Conservation (phyloP, 2,113 vertebrate species). For the Chauna torquata region DNA sequence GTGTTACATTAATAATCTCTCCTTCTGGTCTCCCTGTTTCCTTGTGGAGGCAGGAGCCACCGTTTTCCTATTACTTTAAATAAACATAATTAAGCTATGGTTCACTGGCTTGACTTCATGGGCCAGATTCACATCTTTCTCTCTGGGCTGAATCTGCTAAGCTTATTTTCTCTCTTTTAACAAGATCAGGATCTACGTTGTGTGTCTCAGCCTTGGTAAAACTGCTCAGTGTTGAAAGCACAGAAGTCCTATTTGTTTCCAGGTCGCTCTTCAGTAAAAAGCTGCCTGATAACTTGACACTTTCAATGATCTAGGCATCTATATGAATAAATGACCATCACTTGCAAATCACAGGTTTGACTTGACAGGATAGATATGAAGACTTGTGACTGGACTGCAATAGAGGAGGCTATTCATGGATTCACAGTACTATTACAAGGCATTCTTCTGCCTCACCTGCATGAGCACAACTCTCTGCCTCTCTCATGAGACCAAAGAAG, state of each 20-base stretch:
- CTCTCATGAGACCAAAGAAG: not conserved
- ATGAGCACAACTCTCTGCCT: too few species aligned
- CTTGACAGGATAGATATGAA: not conserved
- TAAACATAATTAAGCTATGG: not conserved
- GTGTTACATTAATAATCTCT: constrained; percentile 14
- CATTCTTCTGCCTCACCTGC: not conserved
- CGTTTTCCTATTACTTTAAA: constrained; percentile 11
- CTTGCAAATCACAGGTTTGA: not conserved
- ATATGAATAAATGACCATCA: not conserved
- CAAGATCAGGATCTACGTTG: not conserved
- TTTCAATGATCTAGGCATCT: not conserved
- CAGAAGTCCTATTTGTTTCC: not conserved
- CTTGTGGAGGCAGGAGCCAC: not conserved
- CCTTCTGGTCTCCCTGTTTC: not conserved
- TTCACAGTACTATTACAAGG: not conserved
- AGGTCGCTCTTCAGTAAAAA: not conserved
- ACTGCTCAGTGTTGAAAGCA: not conserved
- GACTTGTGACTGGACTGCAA: not conserved
- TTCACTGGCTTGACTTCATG: not conserved
- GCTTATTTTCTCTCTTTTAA: not conserved
- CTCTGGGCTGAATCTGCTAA: not conserved
- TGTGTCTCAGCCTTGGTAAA: not conserved
- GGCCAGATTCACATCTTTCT: not conserved
- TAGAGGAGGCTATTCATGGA: not conserved
- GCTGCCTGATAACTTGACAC: not conserved